Conservation (phyloP, 2,113 vertebrate species). For the Ranitomeya variabilis region DNA sequence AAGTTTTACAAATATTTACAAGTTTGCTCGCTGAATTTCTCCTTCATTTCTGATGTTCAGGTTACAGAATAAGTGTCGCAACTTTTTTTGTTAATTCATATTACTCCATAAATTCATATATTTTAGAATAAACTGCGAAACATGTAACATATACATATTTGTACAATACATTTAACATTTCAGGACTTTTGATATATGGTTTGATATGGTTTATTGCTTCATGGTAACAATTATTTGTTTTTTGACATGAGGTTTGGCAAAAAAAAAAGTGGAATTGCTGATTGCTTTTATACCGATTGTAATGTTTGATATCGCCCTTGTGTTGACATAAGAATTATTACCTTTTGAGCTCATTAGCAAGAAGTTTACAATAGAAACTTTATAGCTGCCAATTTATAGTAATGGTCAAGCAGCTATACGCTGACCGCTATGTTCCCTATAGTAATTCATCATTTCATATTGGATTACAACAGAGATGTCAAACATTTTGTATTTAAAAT, state of each 20-base stretch:
- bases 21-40: no score
- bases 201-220: neutral
- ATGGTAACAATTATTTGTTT: neutral
- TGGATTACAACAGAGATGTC: neutral
- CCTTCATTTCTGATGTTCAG: no score
- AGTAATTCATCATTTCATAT: neutral
- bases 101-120: no score
- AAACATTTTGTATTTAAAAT: constrained; percentile 15
- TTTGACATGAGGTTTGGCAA: neutral
- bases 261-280: neutral
- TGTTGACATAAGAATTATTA: constrained; percentile 14
- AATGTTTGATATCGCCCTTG: neutral
- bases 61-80: no score
- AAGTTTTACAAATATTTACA: no score
- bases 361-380: neutral
- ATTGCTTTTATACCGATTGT: neutral
- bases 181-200: no score
- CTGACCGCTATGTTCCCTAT: neutral
- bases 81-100: no score
- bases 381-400: constrained; percentile 3
- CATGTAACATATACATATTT: no score
- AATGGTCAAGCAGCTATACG: neutral
- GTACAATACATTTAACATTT: no score
- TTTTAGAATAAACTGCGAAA: no score
- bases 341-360: neutral